These are phyloP conservation scores for Eumacrocentrus americanus DNA, from an alignment of 2,888 invertebrate genomes.

Conservation along the genomic window DNA sequence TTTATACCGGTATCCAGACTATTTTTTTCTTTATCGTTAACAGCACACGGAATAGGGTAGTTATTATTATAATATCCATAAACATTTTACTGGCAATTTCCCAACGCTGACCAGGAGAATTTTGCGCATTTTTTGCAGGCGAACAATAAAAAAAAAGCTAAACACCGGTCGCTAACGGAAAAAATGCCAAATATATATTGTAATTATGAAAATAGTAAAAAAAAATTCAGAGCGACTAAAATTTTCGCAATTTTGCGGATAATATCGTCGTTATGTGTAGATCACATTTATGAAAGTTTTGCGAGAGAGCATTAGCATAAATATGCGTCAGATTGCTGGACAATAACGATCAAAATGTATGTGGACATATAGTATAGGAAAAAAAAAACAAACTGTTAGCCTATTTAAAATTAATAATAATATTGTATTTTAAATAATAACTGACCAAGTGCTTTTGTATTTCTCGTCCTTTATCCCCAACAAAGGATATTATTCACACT, in stretches of 20 bases:
- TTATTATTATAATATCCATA: background rate
- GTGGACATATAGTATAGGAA: background rate
- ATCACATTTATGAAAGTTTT: conserved; percentile 48
- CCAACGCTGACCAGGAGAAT: background rate
- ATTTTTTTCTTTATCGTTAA: conserved; percentile 1
- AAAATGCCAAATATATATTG: conserved; percentile 4
- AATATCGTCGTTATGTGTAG: conserved; percentile 40
- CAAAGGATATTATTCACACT: too few species aligned
- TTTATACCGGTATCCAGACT: background rate
- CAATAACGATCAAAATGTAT: conserved; percentile 40
- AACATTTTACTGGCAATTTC: background rate
- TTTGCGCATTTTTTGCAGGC: background rate
- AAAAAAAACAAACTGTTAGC: background rate
- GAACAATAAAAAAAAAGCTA: background rate
- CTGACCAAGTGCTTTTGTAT: too few species aligned
- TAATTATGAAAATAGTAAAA: background rate
- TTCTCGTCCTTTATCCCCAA: too few species aligned
- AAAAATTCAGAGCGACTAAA: too few species aligned
- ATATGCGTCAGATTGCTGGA: conserved; percentile 46
- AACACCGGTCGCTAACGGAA: background rate
- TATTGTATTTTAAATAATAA: too few species aligned
- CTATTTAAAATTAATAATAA: background rate
- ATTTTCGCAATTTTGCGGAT: background rate
- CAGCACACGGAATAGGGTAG: conserved; percentile 9
- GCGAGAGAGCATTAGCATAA: conserved; percentile 29